A percentile compares a stretch with the other conserved stretches of the same genome.
Evolutionary conservation across 2,797 vertebrate species (phyloP).

Genomic region (Vipera latastei): DNA sequence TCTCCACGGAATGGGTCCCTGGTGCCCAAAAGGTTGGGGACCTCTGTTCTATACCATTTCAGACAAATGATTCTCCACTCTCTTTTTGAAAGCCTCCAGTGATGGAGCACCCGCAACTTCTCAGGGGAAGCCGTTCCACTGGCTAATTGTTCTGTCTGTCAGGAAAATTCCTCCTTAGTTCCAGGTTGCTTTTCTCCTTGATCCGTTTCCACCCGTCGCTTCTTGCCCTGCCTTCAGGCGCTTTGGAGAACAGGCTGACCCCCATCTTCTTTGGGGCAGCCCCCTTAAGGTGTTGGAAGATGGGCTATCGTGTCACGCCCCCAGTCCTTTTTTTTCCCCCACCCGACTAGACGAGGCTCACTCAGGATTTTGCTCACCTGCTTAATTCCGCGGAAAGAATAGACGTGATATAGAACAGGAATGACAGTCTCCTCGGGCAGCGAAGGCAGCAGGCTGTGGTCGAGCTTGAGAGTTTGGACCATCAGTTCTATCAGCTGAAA

Average conservation of each 20-base stretch:
- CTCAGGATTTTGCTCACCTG: slow-evolving; percentile 75
- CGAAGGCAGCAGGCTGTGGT: slow-evolving; percentile 70
- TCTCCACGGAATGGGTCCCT: no score
- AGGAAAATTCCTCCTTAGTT: neutral
- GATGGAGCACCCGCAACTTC: no score
- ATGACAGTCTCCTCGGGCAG: slow-evolving; percentile 69
- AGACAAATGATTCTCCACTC: no score
- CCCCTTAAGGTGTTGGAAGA: no score
- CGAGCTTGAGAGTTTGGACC: slow-evolving; percentile 81
- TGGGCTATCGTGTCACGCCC: neutral
- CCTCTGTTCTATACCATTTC: no score
- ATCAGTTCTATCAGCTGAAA: slow-evolving; percentile 84
- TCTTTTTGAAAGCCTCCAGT: no score
- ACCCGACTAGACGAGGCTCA: accelerated
- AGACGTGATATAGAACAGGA: slow-evolving; percentile 91
- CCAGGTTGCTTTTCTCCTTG: neutral
- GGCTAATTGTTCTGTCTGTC: neutral
- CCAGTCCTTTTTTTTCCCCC: neutral
- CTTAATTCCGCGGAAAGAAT: slow-evolving; percentile 83
- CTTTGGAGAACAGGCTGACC: no score
- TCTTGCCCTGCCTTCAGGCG: neutral
- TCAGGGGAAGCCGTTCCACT: neutral
- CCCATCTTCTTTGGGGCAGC: no score
- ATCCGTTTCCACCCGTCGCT: neutral
- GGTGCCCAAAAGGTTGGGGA: no score